phyloP scores from a whole-genome alignment of 1,140 invertebrate species.

The Heliconius melpomene region DNA sequence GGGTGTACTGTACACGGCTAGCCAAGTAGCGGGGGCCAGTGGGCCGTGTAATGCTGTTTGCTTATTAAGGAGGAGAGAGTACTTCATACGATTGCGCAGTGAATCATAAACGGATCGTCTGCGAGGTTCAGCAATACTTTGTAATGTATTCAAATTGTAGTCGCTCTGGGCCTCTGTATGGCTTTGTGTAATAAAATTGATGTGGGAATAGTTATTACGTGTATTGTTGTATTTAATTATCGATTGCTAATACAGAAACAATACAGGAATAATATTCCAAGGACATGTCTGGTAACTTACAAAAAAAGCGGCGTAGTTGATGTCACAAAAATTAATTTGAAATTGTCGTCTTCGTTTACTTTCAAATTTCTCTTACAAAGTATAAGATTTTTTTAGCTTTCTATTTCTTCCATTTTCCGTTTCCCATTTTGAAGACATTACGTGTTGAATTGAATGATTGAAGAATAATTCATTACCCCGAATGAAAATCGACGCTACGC shows the following conservation, averaged over 20 bases:
- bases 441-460: no score
- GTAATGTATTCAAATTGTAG: slow-evolving; percentile 9
- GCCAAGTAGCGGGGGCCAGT: slow-evolving; percentile 13
- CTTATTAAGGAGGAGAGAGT: slow-evolving; percentile 64
- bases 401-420: no score
- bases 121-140: slow-evolving; percentile 16
- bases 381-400: neutral
- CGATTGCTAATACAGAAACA: neutral
- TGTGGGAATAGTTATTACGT: neutral
- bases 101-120: slow-evolving; percentile 44
- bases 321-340: neutral
- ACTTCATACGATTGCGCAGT: slow-evolving; percentile 37
- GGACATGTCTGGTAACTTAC: neutral
- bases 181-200: neutral
- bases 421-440: no score
- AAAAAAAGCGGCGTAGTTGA: neutral
- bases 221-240: neutral
- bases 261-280: neutral
- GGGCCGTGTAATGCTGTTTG: slow-evolving; percentile 36
- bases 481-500: no score
- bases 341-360: neutral
- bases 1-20: neutral
- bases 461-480: no score
- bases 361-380: no score
- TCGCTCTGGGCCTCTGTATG: neutral